A percentile compares a stretch with the other conserved stretches of the same genome.
Evolutionary conservation across 2,797 vertebrate genomes (phyloP).

Genomic region (Coilia nasus): DNA sequence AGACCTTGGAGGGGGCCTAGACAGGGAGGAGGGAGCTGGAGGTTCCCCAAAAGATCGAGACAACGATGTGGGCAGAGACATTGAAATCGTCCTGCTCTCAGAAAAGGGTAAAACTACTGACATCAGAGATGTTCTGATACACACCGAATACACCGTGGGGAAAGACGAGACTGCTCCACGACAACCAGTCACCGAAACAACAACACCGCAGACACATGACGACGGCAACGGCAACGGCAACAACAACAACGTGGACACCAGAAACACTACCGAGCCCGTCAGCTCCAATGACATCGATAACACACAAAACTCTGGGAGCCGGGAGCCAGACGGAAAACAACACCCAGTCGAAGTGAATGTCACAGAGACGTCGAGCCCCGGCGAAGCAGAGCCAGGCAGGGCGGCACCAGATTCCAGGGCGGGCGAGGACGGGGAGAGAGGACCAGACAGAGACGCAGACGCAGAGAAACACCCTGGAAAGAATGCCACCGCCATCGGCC

Average conservation of each 20-base stretch:
- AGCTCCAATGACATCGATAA: constrained; percentile 52
- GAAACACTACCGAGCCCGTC: constrained; percentile 56
- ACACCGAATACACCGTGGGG: constrained; percentile 30
- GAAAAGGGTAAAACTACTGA: background rate
- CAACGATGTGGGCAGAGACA: constrained; percentile 34
- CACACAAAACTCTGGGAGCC: background rate
- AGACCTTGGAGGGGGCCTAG: background rate
- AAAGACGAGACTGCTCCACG: constrained; percentile 64
- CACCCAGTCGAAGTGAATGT: background rate
- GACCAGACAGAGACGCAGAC: constrained; percentile 5
- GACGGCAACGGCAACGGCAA: constrained; percentile 66
- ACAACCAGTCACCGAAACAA: background rate
- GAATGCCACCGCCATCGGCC: background rate
- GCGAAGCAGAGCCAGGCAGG: background rate
- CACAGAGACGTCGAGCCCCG: background rate
- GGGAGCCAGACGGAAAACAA: background rate
- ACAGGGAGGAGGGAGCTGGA: background rate
- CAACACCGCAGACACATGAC: background rate
- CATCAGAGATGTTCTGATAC: background rate
- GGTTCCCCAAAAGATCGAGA: background rate
- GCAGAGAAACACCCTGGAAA: constrained; percentile 21
- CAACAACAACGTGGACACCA: constrained; percentile 60
- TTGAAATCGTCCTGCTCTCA: background rate
- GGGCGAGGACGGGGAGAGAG: background rate
- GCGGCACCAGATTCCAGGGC: background rate